Evolutionary conservation across 2,113 vertebrate genomes (phyloP), one percentile per base, ranked within the genome.

Genomic region (Ailuropoda melanoleuca): DNA sequence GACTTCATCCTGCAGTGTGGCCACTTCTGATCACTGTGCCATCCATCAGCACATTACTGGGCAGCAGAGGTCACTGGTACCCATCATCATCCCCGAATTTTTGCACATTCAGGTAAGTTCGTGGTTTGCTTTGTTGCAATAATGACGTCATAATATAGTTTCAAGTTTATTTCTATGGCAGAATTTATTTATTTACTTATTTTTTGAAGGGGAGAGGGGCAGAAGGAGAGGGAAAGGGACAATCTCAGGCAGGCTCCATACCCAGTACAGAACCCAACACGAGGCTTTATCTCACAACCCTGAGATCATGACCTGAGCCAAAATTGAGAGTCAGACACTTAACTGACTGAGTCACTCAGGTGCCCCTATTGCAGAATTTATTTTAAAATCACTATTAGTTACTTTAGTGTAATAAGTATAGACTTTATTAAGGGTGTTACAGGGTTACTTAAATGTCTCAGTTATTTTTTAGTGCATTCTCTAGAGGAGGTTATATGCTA

Each of bases 391-490:
- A 24, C 68, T 92, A 31, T 17, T 23, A 37, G 31, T 92, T 31
- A 72, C 21, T 66, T 46, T 85, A 37, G 23, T 77, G 29, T 86
- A 90, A 46, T 90, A 81, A 56, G 88, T 77, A 81, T 64, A 93
- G 66, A 80, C n/a, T 93, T 92, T 91, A 62, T 24, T 75, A 84
- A 56, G 26, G 75, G 26, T 87, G 39, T 80, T 50, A 34, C n/a
- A 29, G n/a, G 21, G 31, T 64, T 90, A 56, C 17, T 94, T 97
- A 31, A 90, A 55, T 74, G 75, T 86, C 56, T 68, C 1, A 11
- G 37, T 80, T 96, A 90, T 77, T 90, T 48, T 83, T 48, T 48
- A 74, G 68, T 66, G 21, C 46, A 95, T 78, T 97, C 94, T 96
- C 60, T 90, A 26, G 43, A 87, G 84, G 74, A 85, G 70, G n/a